Evolutionary conservation across 2,113 vertebrate genomes (phyloP).

Genomic region (Dolichallabes microphthalmus): DNA sequence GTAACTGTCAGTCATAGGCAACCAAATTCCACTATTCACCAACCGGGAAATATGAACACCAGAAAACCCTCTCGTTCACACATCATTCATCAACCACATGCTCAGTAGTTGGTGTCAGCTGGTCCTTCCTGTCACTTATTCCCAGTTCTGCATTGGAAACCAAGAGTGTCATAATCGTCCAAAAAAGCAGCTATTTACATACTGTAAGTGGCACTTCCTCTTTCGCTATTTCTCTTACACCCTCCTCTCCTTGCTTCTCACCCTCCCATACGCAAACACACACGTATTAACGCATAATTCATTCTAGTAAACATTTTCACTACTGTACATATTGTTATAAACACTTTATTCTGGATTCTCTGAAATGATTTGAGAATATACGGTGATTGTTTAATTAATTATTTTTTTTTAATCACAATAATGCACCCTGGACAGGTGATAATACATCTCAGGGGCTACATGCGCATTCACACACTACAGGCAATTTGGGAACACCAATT

Average conservation of each 20-base stretch:
- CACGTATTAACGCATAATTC: not conserved
- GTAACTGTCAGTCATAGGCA: not conserved
- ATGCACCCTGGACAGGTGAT: no score
- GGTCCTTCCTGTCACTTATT: constrained; percentile 54
- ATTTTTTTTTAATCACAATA: no score
- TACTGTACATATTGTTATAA: not conserved
- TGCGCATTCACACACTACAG: no score
- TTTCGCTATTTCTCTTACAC: not conserved
- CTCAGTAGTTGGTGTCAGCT: constrained; percentile 71
- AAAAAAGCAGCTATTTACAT: not conserved
- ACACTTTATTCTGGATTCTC: not conserved
- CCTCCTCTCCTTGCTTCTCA: not conserved
- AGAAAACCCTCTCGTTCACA: constrained; percentile 54
- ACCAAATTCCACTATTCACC: constrained; percentile 11
- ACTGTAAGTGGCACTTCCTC: constrained; percentile 13
- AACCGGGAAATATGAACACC: constrained; percentile 28
- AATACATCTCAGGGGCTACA: no score
- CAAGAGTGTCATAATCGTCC: constrained; percentile 58
- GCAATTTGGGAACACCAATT: no score
- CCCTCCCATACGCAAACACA: not conserved
- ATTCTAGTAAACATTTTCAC: not conserved
- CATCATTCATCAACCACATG: constrained; percentile 66
- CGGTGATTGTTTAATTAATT: not conserved
- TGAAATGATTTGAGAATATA: not conserved
- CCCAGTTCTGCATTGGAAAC: constrained; percentile 47